Base-by-base conservation (phyloP, 2,888 invertebrate genomes). In the Xylocampa areola region DNA sequence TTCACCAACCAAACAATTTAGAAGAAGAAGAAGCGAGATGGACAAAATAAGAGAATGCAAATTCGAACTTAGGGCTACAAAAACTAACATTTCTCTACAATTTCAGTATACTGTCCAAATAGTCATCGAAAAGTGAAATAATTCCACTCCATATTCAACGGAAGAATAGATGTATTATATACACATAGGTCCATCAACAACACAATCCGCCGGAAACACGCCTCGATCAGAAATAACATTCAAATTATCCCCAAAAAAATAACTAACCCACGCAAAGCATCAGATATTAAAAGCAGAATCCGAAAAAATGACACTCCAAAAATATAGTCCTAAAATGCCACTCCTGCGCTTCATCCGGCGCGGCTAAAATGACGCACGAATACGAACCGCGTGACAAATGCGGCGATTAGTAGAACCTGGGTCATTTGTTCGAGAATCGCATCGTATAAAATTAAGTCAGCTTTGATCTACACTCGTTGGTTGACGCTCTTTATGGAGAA, bases 341-440 rank as follows among this genome's bases (percentile, higher is more conserved):
- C 29, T 8, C 23, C 13, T 25, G 40, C 37, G 16, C 32, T 44
- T 71, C 65, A 65, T 65, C 65, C 61, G 52, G 39, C 36, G 36
- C 55, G n/a, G n/a, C 52, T 45, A 61, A 69, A 51, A 51, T 33
- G 53, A 21, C 40, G 39, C 55, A 37, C 39, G 29, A 47, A 57
- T 52, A 58, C 53, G 36, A 57, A 45, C 59, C 53, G 51, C 52
- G 49, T 63, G 66, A 82, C 74, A 47, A 57, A 77, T 80, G 72
- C 52, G 36, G 11, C 62, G 71, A 79, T 74, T 67, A 70, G 69
- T 65, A 61, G 54, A 51, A 51, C 50, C 36, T 72, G 78, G 59
- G 55, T 48, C 82, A 79, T 81, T 82, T 78, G 81, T 82, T 80
- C 75, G 73, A 76, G 76, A 82, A 79, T 82, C 71, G 76, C 71